Conservation (phyloP, 2,888 invertebrate species). For the Coelopa pilipes region DNA sequence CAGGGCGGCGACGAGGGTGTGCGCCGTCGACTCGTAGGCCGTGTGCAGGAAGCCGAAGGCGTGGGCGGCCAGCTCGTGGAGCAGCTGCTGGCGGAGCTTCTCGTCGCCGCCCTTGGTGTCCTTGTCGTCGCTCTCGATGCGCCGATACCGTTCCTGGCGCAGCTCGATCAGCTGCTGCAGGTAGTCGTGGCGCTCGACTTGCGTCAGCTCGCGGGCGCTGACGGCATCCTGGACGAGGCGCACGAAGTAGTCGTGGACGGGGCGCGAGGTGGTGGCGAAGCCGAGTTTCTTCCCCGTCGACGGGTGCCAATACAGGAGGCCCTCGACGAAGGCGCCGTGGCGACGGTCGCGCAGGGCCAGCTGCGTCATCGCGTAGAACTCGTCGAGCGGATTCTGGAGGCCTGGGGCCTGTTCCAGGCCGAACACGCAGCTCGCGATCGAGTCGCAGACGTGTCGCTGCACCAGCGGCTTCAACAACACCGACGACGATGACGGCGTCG, state of each 20-base stretch:
- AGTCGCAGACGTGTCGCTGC: constrained; percentile 55
- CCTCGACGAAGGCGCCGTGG: constrained; percentile 51
- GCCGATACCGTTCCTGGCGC: constrained; percentile 60
- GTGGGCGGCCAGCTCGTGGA: constrained; percentile 62
- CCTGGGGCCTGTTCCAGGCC: constrained; percentile 49
- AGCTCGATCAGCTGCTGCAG: constrained; percentile 71
- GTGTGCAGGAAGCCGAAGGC: constrained; percentile 65
- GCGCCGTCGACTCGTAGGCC: constrained; percentile 76
- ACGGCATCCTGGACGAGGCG: constrained; percentile 52
- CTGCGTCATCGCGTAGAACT: constrained; percentile 59
- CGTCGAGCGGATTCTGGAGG: constrained; percentile 48
- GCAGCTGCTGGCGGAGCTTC: constrained; percentile 54
- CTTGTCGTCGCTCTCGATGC: constrained; percentile 55
- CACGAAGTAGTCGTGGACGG: constrained; percentile 55
- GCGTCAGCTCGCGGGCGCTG: constrained; percentile 42
- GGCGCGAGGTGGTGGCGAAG: constrained; percentile 50
- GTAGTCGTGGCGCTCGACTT: constrained; percentile 67
- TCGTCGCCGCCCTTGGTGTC: constrained; percentile 50
- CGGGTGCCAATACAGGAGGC: constrained; percentile 55
- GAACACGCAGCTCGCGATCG: constrained; percentile 56
- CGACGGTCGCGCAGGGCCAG: constrained; percentile 51
- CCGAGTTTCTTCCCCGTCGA: constrained; percentile 54
- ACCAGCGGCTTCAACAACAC: constrained; percentile 54
- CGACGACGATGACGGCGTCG: constrained; percentile 50
- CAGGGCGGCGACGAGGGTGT: constrained; percentile 70